Base-by-base conservation (phyloP, 2,888 invertebrate genomes). In the Drosophila recens region DNA sequence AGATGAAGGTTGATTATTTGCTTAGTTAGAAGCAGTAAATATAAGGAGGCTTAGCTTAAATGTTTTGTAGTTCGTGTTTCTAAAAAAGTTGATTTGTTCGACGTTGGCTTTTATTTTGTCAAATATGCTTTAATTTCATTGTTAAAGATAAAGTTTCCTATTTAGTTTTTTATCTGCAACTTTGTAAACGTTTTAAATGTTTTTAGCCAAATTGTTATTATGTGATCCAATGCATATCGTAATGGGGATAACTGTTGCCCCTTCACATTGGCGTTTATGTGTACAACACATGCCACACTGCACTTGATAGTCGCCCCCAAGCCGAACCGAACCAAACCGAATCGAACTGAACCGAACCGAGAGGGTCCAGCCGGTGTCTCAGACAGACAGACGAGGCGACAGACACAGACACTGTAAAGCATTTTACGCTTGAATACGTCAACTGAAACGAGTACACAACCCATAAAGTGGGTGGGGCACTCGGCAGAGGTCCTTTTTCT, bases 391-490 rank as follows among this genome's bases (percentile, higher is more conserved):
- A 56, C 15, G 40, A 59, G 17, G 33, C 17, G 59, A 54, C 46
- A 61, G 74, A 71, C 70, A 69, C 81, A 83, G 80, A 81, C 82
- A 76, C 74, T 76, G 82, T 82, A 79, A 73, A 83, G 74, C 72
- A 86, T 86, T 83, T 83, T 64, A 83, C 83, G 83, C 86, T 83
- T 83, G 83, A 86, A 86, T 83, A 83, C 83, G 69, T 80, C 80
- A 76, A 65, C 72, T 69, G 64, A 77, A 75, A 75, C 65, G 72
- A 76, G 77, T 76, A 61, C 38, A 65, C 36, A 53, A 65, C 49
- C 53, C 65, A 59, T 65, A 63, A 62, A 59, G 62, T 65, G 58
- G 62, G 43, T 36, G 51, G 45, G 58, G 51, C 51, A 45, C 9
- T 42, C 51, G 27, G 45, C 38, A 27, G 42, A 36, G 30, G 45